Evolutionary conservation across 1,140 invertebrate genomes (phyloP), one percentile per base, ranked within the genome.

Genomic region (Pogonomyrmex barbatus): DNA sequence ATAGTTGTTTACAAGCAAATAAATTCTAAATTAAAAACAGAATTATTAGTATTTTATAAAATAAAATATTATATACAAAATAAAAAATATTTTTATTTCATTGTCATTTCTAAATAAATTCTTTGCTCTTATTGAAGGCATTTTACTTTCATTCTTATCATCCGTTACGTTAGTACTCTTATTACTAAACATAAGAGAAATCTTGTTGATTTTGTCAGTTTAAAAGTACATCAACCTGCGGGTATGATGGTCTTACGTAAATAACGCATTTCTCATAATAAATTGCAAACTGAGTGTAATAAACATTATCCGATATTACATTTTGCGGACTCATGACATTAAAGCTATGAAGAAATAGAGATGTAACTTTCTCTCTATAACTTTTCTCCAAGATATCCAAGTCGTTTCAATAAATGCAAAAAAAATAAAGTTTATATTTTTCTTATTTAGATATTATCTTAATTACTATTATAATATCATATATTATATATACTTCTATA

Each of bases 211-310:
- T 24, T 81, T 47, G 47, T 70, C 50, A 30, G 24, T 82, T 71
- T 47, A 30, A 24, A 36, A 2, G 24, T 60, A 42, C 30, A n/a
- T 47, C 39, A 17, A 81, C 14, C 68, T 83, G 79, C 79, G 79
- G 79, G 68, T 75, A 83, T 83, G 42, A 60, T 4, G 79, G 79
- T 73, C 54, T 73, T 83, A 47, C 42, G 33, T 60, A 83, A 83
- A 81, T 68, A 56, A 81, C 12, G 12, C 36, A 68, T 39, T 81
- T 83, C 52, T 50, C 36, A 36, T 14, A 73, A 82, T 82, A 2
- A 39, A 42, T 70, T 56, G 14, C 33, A 4, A 73, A 73, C 8
- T 33, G 24, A 47, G 12, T 67, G 9, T 39, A 81, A 81, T 30
- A 81, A 63, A 78, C 10, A 47, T 65, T 78, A n/a, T 9, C 4